Evolutionary conservation across 1,140 invertebrate species (phyloP), one percentile per base, ranked within the genome.

Genomic region (Cotesia glomerata): DNA sequence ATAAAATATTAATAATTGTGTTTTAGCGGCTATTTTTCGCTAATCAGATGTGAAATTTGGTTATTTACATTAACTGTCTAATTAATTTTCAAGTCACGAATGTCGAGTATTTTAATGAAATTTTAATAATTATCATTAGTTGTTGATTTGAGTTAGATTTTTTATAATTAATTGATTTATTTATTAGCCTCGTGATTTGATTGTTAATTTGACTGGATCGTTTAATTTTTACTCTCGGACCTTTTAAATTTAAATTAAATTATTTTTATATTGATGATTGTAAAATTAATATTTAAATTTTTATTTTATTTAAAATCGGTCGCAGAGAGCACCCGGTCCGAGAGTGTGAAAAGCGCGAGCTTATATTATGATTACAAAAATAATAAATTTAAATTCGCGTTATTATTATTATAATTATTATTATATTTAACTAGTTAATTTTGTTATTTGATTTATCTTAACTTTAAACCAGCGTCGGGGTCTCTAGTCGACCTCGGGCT

Each of bases 371-470:
- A 61, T 78, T 78, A 79, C 77, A 77, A 78, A 78, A 76, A 78
- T 63, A 77, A 80, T 73, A 73, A 58, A 73, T 26, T 71, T 49
- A 58, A 67, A 74, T 62, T 78, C 79, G 82, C 80, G 82, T 79
- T 76, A 75, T 75, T 77, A 26, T 26, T 26, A 26, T 26, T 26
- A 26, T 26, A 1, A 26, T 26, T 26, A 26, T 26, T 26, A 26
- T 26, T 9, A 45, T 9, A 45, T 79, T 81, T 83, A 83, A 84
- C 84, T 87, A 87, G 85, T 86, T 86, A 85, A 87, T 86, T 85
- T 86, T 87, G 85, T 87, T 87, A 87, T 85, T 85, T 86, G 78
- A 84, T 86, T 86, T 84, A 85, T 83, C 78, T 84, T 81, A 80
- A 83, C 78, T 85, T 83, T 77, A 81, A 45, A 80, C 77, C 80